phyloP scores from a whole-genome alignment of 92 coral and sea anemone species.

The Palythoa grandiflora region DNA sequence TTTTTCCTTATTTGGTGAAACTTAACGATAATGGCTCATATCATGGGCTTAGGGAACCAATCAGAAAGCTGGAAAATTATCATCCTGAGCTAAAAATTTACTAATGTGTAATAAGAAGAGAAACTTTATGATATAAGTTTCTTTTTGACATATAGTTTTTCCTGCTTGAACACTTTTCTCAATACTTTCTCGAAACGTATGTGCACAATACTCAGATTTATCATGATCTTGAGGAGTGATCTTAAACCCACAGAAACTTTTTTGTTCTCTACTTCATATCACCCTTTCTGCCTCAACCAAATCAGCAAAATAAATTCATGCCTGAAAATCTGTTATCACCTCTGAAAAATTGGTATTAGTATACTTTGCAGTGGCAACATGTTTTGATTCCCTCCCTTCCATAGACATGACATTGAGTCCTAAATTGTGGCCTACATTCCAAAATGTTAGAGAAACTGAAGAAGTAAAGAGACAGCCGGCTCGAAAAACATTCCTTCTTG shows the following conservation, averaged over 20 bases:
- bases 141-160: constrained; percentile 48
- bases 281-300: constrained; percentile 57
- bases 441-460: constrained; percentile 18
- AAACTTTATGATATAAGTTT: too few relatives aligned
- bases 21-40: too few relatives aligned
- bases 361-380: constrained; percentile 50
- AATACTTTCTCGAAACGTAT: constrained; percentile 63
- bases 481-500: constrained; percentile 15
- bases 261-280: constrained; percentile 32
- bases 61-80: too few relatives aligned
- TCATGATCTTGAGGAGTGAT: constrained; percentile 40
- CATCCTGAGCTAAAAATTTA: too few relatives aligned
- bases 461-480: constrained; percentile 22
- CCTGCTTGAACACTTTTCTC: constrained; percentile 66
- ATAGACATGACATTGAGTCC: constrained; percentile 71
- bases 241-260: constrained; percentile 21
- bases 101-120: too few relatives aligned
- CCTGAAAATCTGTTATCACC: constrained; percentile 37
- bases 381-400: constrained; percentile 79
- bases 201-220: constrained; percentile 70
- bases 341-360: constrained; percentile 34
- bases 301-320: constrained; percentile 48
- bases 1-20: too few relatives aligned
- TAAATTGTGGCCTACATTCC: constrained; percentile 51
- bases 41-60: too few relatives aligned